phyloP scores from a whole-genome alignment of 2,888 invertebrate species.

The Teinopalpus imperialis region DNA sequence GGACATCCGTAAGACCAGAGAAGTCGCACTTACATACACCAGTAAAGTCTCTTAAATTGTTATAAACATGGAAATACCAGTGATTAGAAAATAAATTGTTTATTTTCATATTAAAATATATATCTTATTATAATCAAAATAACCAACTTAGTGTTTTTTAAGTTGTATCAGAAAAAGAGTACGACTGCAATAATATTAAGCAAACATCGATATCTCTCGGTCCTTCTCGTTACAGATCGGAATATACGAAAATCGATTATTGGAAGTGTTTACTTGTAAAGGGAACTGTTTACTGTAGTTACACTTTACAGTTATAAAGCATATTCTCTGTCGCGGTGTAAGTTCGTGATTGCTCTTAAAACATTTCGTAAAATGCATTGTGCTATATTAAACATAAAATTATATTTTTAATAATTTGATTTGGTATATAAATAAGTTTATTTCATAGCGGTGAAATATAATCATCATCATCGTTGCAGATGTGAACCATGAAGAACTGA shows the following conservation, averaged over 20 bases:
- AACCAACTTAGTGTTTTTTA: no score
- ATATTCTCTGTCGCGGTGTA: constrained; percentile 36
- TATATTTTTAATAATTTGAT: constrained; percentile 10
- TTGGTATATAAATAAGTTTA: no score
- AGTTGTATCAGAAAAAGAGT: constrained; percentile 5
- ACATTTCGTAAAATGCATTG: constrained; percentile 25
- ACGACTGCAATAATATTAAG: constrained; percentile 10
- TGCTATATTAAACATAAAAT: constrained; percentile 16
- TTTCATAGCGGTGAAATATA: no score
- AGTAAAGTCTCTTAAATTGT: no score
- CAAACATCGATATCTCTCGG: constrained; percentile 6
- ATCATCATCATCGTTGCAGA: no score
- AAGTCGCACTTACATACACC: no score
- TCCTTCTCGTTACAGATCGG: constrained; percentile 18
- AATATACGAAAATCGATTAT: constrained; percentile 38
- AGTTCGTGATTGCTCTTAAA: constrained; percentile 54
- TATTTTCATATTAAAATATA: no score
- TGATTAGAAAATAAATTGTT: no score
- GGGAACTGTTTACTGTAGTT: constrained; percentile 47
- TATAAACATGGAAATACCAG: no score
- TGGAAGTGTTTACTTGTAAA: constrained; percentile 48
- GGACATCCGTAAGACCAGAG: no score
- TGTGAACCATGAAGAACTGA: no score
- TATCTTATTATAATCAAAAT: no score
- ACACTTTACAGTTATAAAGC: constrained; percentile 40